Conservation (phyloP, 2,797 vertebrate genomes). For the Avahi laniger region DNA sequence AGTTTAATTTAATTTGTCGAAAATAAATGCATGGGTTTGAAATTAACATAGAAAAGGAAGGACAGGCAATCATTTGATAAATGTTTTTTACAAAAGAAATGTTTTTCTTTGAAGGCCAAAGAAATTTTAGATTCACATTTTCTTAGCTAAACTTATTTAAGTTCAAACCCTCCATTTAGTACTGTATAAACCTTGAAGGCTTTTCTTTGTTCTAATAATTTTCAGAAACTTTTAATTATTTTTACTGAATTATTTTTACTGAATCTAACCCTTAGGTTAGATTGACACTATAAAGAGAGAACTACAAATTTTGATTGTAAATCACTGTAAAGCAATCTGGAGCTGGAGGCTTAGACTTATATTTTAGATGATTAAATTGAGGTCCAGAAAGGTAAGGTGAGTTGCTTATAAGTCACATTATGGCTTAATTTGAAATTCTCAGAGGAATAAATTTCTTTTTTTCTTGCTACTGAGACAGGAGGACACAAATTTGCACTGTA, state of each 20-base stretch:
- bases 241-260: conserved; percentile 10
- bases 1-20: neutral
- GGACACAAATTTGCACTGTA: neutral
- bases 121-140: conserved; percentile 38
- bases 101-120: conserved; percentile 24
- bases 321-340: neutral
- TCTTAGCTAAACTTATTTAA: conserved; percentile 33
- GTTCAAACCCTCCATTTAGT: neutral
- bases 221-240: conserved; percentile 22
- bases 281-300: neutral
- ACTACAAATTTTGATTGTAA: conserved; percentile 10
- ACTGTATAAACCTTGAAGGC: neutral
- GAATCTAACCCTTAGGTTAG: neutral
- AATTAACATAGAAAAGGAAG: neutral
- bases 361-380: conserved; percentile 44
- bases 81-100: neutral
- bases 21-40: conserved; percentile 24
- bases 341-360: neutral
- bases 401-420: conserved; percentile 23
- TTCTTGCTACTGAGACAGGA: conserved; percentile 13
- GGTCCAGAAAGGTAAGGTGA: neutral
- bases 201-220: neutral
- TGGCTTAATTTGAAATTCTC: conserved; percentile 22
- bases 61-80: neutral
- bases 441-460: neutral